Evolutionary conservation across 2,113 vertebrate genomes (phyloP).

Genomic region (Podiceps cristatus): DNA sequence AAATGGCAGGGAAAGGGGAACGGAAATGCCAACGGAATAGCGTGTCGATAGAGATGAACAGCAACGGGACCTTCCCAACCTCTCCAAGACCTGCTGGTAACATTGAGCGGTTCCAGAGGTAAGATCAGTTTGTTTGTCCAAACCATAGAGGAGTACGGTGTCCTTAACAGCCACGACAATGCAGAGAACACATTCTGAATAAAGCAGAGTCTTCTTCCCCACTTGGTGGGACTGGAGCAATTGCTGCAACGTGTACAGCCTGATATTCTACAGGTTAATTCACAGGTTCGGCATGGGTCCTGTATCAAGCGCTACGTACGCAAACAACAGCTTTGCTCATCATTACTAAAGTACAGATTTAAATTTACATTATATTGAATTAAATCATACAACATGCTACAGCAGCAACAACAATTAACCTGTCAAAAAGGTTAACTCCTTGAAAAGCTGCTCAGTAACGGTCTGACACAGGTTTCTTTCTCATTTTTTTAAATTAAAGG

Average conservation of each 20-base stretch:
- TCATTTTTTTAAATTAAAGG: background rate
- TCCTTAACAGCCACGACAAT: accelerated
- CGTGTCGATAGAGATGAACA: too few relatives aligned
- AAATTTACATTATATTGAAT: background rate
- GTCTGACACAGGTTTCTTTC: background rate
- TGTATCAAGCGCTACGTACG: accelerated
- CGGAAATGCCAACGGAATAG: background rate
- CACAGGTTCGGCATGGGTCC: background rate
- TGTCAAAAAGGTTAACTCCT: background rate
- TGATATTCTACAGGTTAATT: background rate
- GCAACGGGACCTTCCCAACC: background rate
- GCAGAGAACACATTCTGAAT: accelerated
- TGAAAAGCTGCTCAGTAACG: background rate
- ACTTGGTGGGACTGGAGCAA: accelerated
- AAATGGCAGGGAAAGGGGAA: background rate
- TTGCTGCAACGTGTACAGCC: accelerated
- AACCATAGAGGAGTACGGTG: accelerated
- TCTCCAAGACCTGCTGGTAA: accelerated
- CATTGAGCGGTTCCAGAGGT: background rate
- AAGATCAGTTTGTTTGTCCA: background rate
- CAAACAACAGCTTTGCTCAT: background rate
- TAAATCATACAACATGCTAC: accelerated
- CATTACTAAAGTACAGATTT: accelerated
- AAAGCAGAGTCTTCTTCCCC: background rate
- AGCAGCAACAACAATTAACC: background rate